Base-by-base conservation (phyloP, 2,888 invertebrate species). In the Galerucella nymphaeae region DNA sequence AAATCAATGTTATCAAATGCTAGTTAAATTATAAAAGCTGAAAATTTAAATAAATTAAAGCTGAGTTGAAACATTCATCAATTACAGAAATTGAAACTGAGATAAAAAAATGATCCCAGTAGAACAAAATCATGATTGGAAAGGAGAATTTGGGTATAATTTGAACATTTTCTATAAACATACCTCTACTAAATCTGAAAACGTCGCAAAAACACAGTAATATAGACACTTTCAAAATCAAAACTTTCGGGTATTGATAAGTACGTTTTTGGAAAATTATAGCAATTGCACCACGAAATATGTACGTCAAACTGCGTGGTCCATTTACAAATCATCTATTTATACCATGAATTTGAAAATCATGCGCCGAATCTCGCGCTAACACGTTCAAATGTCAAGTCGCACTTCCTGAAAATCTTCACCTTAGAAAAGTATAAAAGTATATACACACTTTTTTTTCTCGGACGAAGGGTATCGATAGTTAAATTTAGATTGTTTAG, bases 301-400 rank as follows among this genome's bases (percentile, higher is more conserved):
- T 76, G 75, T 75, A 73, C 80, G 77, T 77, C 76, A 77, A 76
- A 81, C 80, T 80, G 77, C 75, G 65, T 66, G 58, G 71, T 75
- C 76, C 75, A 72, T 75, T 78, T 77, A 77, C 76, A 75, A 73
- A 75, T 77, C 77, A 76, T 79, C 81, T 81, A 81, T 81, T 81
- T 81, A 81, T 81, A 81, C 73, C 75, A 72, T 68, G 75, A 71
- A 70, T 77, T 78, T 73, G 75, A 76, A 73, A 65, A 75, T 73
- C 74, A 70, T 74, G 74, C 72, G 71, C 72, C 57, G 45, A 18
- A 66, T 13, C 67, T 42, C 50, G 59, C 61, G 48, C 18, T 30
- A 63, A 16, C 41, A 11, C 23, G 57, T 70, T 64, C 50, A 61
- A 67, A 65, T 71, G 61, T 68, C 66, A 68, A 74, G 67, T 70